These are phyloP conservation scores for Acrocephalus scirpaceus DNA, from an alignment of 2,797 vertebrate genomes.

Conservation along the genomic window DNA sequence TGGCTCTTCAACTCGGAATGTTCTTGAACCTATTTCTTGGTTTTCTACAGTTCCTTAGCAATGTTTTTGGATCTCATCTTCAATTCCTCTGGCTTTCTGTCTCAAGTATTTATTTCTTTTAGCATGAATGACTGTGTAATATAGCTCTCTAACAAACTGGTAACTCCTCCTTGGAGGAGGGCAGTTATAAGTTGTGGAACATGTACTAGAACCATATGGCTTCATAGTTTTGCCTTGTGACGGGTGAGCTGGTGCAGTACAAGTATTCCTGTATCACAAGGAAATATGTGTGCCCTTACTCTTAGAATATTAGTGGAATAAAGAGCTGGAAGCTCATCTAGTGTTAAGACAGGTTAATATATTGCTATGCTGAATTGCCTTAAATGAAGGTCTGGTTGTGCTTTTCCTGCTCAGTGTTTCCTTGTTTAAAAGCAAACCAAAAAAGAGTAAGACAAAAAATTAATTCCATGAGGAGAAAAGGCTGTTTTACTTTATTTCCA, in stretches of 20 bases:
- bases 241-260: not conserved
- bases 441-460: not conserved
- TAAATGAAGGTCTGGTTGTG: not conserved
- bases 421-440: not conserved
- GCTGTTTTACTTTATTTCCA: not conserved
- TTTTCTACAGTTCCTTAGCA: conserved; percentile 23
- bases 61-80: conserved; percentile 35
- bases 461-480: not conserved
- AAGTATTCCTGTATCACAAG: not conserved
- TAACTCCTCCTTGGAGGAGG: not conserved
- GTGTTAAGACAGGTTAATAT: not conserved
- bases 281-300: not conserved
- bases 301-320: not conserved
- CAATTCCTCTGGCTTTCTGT: conserved; percentile 31
- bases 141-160: not conserved
- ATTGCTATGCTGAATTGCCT: not conserved
- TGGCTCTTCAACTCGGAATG: conserved; percentile 33
- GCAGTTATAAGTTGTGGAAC: not conserved
- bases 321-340: not conserved
- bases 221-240: not conserved
- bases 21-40: conserved; percentile 64
- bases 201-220: not conserved
- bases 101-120: not conserved
- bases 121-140: not conserved
- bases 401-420: not conserved